phyloP scores from a whole-genome alignment of 1,140 invertebrate genomes.

The Acyrthosiphon pisum region DNA sequence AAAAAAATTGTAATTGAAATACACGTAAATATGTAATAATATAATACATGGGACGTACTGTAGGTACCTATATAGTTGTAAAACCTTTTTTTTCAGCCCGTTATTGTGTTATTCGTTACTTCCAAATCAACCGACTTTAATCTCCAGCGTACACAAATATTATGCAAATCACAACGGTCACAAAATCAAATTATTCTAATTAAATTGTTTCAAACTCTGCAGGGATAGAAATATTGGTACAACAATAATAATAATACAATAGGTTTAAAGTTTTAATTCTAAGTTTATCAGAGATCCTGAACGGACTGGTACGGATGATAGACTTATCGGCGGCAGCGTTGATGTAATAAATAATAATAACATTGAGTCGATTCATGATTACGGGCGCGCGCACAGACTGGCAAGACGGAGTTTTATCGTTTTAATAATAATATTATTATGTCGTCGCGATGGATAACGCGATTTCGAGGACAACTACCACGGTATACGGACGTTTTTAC shows the following conservation, averaged over 20 bases:
- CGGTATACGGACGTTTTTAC: neutral
- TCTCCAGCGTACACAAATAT: neutral
- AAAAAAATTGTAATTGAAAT: neutral
- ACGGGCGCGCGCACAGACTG: neutral
- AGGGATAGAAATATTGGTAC: neutral
- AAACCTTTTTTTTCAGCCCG: neutral
- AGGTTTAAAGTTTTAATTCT: neutral
- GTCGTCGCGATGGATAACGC: neutral
- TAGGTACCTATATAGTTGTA: neutral
- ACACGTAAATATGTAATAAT: neutral
- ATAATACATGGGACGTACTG: neutral
- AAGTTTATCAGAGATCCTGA: neutral
- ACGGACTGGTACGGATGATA: neutral
- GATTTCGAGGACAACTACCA: neutral
- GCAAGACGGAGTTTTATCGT: neutral
- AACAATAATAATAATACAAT: neutral
- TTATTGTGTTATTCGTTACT: neutral
- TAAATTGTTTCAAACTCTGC: neutral
- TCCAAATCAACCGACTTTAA: neutral
- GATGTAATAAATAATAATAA: neutral
- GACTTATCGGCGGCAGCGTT: neutral
- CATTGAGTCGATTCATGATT: neutral
- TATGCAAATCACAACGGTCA: neutral
- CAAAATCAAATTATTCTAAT: constrained; percentile 25
- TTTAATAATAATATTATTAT: neutral